Base-by-base conservation (phyloP, 2,888 invertebrate genomes). In the Aricia artaxerxes region DNA sequence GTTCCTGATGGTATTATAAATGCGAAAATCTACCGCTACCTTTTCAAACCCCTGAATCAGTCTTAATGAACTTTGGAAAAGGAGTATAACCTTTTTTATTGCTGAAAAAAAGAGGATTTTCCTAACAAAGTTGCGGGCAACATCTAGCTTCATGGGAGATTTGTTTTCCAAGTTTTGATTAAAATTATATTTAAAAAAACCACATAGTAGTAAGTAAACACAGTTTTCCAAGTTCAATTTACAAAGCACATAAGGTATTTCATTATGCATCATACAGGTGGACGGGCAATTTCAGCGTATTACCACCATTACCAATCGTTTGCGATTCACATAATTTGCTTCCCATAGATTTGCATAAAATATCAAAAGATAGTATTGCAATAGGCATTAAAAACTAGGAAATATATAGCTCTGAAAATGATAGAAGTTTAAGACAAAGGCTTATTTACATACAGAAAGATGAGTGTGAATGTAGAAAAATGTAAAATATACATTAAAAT, bases 261-360 rank as follows among this genome's bases (percentile, higher is more conserved):
- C 9, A 57, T 76, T 49, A 53, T 53, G 31, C 53, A 76, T 13
- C 24, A 16, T 13, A 16, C 31, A 57, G 5, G 24, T 53, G 76
- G 57, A 31, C 49, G 31, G 57, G 76, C 16, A 76, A 35, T 76
- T 76, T 57, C 31, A 57, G 76, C 11, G 13, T 53, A 76, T 57
- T 76, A 76, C n/a, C 53, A 13, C 13, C 49, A 53, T 53, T 57
- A 76, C 31, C n/a, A 2, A 44, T 73, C 44, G 73, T 73, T 73
- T 73, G 35, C 53, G 76, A 53, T 76, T 76, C 57, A 31, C 53
- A 69, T 76, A 53, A 53, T 76, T 57, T 49, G 9, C 53, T 49
- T 76, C 35, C 13, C 35, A 13, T 35, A 31, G 3, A 57, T 53
- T 31, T 35, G 76, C 57, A 53, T 76, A 35, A 35, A 35, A 53